Conservation (phyloP, 35 echinoderm and acorn worm species). For the Strongylocentrotus purpuratus region DNA sequence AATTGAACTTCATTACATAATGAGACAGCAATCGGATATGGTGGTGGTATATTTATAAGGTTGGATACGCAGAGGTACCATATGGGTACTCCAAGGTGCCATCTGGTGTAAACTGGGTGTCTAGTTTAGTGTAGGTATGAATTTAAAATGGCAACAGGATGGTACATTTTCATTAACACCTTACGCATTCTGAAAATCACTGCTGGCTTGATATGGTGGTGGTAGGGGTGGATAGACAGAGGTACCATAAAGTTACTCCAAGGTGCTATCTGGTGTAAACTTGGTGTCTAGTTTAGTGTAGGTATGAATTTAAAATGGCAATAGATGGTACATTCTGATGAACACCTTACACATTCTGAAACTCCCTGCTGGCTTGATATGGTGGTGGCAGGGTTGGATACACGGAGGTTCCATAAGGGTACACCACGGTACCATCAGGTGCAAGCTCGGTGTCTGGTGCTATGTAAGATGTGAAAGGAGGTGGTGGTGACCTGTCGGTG, state of each 20-base stretch:
- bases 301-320: neutral
- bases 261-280: neutral
- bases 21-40: too few relatives aligned
- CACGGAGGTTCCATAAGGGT: neutral
- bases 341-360: neutral
- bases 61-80: neutral
- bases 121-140: neutral
- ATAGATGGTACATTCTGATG: neutral
- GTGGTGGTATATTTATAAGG: too few relatives aligned
- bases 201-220: constrained; percentile 24
- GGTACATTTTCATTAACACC: neutral
- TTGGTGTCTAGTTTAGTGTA: neutral
- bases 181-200: neutral
- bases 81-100: neutral
- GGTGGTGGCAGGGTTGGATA: constrained; percentile 9
- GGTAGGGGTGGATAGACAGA: neutral
- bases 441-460: neutral
- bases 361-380: constrained; percentile 13
- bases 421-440: neutral
- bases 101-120: neutral
- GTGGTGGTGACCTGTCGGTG: neutral
- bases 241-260: neutral
- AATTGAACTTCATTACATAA: too few relatives aligned
- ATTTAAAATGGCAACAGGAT: neutral
- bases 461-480: constrained; percentile 1